A percentile compares a stretch with the other conserved stretches of the same genome.
These are phyloP conservation scores for Saccostrea echinata DNA, from an alignment of 1,140 invertebrate genomes.

Conservation along the genomic window DNA sequence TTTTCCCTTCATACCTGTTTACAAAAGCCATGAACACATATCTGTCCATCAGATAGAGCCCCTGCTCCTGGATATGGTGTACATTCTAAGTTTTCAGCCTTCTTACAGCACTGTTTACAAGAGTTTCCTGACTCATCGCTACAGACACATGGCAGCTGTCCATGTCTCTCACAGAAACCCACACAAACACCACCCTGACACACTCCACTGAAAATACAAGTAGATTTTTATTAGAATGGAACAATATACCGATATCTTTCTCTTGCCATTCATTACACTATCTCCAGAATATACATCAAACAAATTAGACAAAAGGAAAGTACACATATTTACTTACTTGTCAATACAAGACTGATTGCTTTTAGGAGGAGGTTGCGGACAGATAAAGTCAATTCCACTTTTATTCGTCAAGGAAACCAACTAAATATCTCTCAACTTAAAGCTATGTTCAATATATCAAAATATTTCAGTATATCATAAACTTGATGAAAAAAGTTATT, in stretches of 20 bases:
- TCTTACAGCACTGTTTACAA: neutral
- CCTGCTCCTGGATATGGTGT: neutral
- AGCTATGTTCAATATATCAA: neutral
- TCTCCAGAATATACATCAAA: too few relatives aligned
- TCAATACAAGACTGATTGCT: neutral
- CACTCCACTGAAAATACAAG: neutral
- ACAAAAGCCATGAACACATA: neutral
- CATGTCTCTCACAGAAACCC: neutral
- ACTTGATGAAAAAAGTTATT: too few relatives aligned
- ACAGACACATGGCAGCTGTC: neutral
- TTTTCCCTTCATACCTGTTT: neutral
- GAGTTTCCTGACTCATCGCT: neutral
- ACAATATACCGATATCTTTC: too few relatives aligned
- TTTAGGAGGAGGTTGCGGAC: neutral
- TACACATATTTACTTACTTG: neutral
- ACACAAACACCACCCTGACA: slow-evolving; percentile 2
- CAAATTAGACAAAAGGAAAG: too few relatives aligned
- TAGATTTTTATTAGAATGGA: too few relatives aligned
- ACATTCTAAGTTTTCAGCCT: neutral
- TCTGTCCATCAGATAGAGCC: neutral
- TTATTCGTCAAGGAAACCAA: slow-evolving; percentile 4
- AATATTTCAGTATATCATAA: too few relatives aligned
- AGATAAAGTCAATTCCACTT: neutral
- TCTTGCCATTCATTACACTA: too few relatives aligned
- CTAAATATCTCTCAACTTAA: neutral